Evolutionary conservation across 1,140 invertebrate genomes (phyloP).

Genomic region (Bombus vancouverensis): DNA sequence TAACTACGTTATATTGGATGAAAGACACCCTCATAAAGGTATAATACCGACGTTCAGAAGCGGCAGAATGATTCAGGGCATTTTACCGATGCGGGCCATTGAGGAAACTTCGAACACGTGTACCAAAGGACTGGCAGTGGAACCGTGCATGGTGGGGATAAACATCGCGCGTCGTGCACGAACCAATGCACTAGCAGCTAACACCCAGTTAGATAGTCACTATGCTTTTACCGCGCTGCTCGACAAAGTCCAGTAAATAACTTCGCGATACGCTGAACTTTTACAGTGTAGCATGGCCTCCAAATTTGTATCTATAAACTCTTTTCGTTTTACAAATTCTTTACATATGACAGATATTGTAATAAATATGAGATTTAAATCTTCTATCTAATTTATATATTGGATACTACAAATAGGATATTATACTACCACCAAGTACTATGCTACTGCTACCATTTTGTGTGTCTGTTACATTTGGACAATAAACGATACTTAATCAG

Average conservation of each 20-base stretch:
- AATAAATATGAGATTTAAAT: neutral
- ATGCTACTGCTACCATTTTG: neutral
- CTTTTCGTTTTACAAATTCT: neutral
- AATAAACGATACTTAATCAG: neutral
- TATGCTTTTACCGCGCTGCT: conserved; percentile 40
- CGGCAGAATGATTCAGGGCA: too few relatives aligned
- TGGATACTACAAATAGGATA: neutral
- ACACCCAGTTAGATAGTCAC: conserved; percentile 38
- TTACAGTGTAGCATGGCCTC: neutral
- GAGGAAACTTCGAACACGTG: conserved; percentile 59
- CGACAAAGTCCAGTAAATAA: neutral
- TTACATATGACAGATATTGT: neutral
- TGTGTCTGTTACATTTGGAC: neutral
- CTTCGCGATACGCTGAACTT: neutral
- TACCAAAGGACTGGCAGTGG: conserved; percentile 34
- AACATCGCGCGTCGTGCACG: conserved; percentile 46
- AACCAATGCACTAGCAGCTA: conserved; percentile 33
- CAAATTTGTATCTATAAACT: neutral
- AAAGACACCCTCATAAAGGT: neutral
- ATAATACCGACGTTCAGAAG: neutral
- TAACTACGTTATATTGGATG: neutral
- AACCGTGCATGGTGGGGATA: conserved; percentile 43
- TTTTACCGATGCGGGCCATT: conserved; percentile 28
- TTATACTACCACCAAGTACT: too few relatives aligned
- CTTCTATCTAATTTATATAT: neutral